Conservation (phyloP, 2,113 vertebrate genomes). For the Zingel zingel region DNA sequence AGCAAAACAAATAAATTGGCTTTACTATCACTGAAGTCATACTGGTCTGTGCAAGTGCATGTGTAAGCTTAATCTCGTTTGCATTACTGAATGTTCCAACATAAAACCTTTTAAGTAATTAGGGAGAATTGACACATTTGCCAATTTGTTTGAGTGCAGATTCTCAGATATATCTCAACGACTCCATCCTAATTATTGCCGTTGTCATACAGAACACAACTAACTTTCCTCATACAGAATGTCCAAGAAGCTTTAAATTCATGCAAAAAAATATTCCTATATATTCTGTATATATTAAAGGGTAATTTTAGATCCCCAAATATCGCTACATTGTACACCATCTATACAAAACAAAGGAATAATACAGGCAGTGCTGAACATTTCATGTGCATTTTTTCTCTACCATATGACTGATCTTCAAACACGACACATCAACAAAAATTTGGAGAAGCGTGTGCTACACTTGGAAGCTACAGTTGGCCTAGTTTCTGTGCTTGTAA, state of each 20-base stretch:
- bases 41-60: background rate
- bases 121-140: background rate
- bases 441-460: conserved; percentile 28
- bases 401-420: conserved; percentile 6
- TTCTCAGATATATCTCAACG: background rate
- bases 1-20: background rate
- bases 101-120: background rate
- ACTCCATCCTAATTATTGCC: conserved; percentile 16
- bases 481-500: conserved; percentile 77
- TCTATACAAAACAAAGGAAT: background rate
- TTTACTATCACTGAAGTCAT: background rate
- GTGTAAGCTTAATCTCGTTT: background rate
- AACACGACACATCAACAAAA: conserved; percentile 43
- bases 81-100: background rate
- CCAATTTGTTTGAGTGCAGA: background rate
- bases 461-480: conserved; percentile 64
- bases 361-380: background rate
- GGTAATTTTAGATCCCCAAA: background rate
- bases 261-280: background rate
- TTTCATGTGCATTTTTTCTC: conserved; percentile 12
- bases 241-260: background rate
- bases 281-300: background rate
- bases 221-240: background rate
- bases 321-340: background rate
- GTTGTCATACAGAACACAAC: background rate